These are phyloP conservation scores for Monomorium pharaonis DNA, from an alignment of 1,140 invertebrate genomes.

Conservation along the genomic window DNA sequence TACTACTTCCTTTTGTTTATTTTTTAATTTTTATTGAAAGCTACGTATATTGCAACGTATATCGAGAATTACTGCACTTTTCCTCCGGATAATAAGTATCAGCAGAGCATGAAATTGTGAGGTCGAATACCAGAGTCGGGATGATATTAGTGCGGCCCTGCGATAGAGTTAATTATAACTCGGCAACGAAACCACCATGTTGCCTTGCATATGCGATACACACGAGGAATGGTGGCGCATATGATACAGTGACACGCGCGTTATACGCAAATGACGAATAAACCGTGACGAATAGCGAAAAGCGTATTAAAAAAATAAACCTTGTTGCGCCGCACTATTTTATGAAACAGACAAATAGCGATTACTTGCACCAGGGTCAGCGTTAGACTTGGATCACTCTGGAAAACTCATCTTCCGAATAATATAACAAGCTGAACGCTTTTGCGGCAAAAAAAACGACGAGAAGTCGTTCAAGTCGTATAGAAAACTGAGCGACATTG, in stretches of 20 bases:
- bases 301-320: not conserved
- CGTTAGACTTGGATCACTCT: not conserved
- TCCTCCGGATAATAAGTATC: not conserved
- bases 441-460: not conserved
- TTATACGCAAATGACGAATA: constrained; percentile 30
- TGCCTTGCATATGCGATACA: constrained; percentile 70
- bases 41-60: not conserved
- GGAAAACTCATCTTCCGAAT: not conserved
- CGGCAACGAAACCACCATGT: constrained; percentile 74
- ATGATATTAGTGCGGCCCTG: constrained; percentile 68
- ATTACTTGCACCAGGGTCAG: not conserved
- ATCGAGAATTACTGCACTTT: not conserved
- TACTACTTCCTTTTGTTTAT: not conserved
- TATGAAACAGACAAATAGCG: not conserved
- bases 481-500: not conserved
- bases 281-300: constrained; percentile 1
- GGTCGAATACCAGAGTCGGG: constrained; percentile 34
- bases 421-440: constrained; percentile 15
- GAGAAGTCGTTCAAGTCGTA: not conserved
- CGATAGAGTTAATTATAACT: constrained; percentile 78
- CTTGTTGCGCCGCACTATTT: constrained; percentile 11
- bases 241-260: constrained; percentile 35
- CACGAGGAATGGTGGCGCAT: constrained; percentile 18
- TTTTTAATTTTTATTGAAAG: not conserved
- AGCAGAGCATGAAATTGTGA: not conserved